Conservation (phyloP, 1,140 invertebrate genomes). For the Musca domestica region DNA sequence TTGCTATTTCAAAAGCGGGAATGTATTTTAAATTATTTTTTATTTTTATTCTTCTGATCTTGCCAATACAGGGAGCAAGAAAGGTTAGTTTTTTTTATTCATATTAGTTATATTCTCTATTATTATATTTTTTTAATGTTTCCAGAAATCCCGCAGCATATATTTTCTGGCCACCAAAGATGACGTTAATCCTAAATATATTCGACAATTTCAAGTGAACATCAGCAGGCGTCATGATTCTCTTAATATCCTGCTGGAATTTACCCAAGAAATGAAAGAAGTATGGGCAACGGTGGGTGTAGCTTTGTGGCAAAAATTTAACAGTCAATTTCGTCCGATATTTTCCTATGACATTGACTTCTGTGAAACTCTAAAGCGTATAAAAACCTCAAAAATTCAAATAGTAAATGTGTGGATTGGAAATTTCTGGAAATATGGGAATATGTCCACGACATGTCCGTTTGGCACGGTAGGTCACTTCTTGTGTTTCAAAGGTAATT, state of each 20-base stretch:
- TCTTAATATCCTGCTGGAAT: background rate
- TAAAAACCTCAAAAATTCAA: background rate
- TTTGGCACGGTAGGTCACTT: too few relatives aligned
- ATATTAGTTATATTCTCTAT: too few relatives aligned
- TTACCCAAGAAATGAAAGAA: background rate
- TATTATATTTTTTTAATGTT: background rate
- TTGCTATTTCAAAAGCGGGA: too few relatives aligned
- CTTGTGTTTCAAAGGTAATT: too few relatives aligned
- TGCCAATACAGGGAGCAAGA: too few relatives aligned
- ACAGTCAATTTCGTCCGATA: background rate
- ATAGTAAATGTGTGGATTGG: background rate
- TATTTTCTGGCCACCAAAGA: background rate
- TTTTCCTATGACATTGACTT: conserved; percentile 1
- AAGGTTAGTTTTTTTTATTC: too few relatives aligned
- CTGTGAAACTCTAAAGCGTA: background rate
- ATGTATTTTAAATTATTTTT: background rate
- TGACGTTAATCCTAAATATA: background rate
- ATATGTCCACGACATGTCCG: background rate
- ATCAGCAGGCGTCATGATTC: background rate
- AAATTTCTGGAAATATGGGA: conserved; percentile 5
- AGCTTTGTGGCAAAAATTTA: background rate
- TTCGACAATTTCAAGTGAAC: background rate
- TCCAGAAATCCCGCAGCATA: background rate
- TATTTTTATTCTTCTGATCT: background rate
- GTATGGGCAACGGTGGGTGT: background rate